These are phyloP conservation scores for Rhabdomys pumilio DNA, from an alignment of 2,797 vertebrate genomes.

Conservation along the genomic window DNA sequence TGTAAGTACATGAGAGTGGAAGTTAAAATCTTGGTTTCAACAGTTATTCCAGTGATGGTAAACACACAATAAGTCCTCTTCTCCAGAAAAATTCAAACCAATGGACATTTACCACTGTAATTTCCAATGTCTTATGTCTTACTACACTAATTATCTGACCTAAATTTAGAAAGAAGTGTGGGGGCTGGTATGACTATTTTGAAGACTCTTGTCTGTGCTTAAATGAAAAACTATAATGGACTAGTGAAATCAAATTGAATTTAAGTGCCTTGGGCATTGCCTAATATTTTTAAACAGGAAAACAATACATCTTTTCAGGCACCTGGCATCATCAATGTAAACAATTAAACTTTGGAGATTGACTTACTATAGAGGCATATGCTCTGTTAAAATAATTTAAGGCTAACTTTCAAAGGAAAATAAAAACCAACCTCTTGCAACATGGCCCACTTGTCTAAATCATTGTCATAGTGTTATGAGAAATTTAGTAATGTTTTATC, in stretches of 20 bases:
- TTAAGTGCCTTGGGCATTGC: constrained; percentile 74
- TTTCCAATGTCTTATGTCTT: constrained; percentile 62
- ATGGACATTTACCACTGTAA: constrained; percentile 63
- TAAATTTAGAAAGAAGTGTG: constrained; percentile 77
- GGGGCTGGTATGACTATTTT: constrained; percentile 65
- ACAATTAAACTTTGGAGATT: constrained; percentile 74
- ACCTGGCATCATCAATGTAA: constrained; percentile 73
- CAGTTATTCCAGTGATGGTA: background rate
- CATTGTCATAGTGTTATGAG: constrained; percentile 36
- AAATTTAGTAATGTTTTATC: constrained; percentile 62
- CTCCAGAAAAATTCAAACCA: constrained; percentile 43
- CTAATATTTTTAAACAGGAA: constrained; percentile 81
- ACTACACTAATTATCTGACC: constrained; percentile 72
- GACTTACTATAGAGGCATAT: constrained; percentile 72
- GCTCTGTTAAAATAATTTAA: constrained; percentile 76
- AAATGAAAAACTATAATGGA: constrained; percentile 81
- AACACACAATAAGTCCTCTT: constrained; percentile 47
- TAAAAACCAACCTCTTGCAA: constrained; percentile 59
- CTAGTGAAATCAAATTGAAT: constrained; percentile 78
- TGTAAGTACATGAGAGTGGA: constrained; percentile 41
- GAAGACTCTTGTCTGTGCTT: constrained; percentile 72
- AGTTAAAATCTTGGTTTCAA: constrained; percentile 39
- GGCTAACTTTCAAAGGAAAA: constrained; percentile 68
- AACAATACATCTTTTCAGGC: constrained; percentile 75
- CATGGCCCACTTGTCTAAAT: constrained; percentile 55